Conservation (phyloP, 2,888 invertebrate genomes). For the Gymnosoma rotundatum region DNA sequence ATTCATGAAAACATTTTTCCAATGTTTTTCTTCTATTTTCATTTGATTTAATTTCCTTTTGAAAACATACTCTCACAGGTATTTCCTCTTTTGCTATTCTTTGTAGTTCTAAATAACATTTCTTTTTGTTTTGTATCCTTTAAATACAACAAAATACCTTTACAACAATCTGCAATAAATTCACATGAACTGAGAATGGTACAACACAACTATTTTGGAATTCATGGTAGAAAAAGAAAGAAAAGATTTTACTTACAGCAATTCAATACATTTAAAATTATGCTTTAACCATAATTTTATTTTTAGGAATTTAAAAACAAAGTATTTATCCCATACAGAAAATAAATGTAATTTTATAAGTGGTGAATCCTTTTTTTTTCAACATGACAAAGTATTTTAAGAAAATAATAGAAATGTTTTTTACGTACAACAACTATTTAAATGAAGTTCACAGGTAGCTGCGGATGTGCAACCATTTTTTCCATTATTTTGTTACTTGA, state of each 20-base stretch:
- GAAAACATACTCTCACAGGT: constrained; percentile 41
- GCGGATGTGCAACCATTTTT: too few species aligned
- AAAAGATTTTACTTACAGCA: background rate
- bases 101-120: constrained; percentile 16
- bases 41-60: constrained; percentile 27
- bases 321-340: background rate
- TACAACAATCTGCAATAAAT: constrained; percentile 4
- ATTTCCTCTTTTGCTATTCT: constrained; percentile 24
- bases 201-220: constrained; percentile 36
- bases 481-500: too few species aligned
- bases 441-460: too few species aligned
- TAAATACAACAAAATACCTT: constrained; percentile 1
- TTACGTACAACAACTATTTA: too few species aligned
- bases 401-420: too few species aligned
- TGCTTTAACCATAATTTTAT: too few species aligned
- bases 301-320: too few species aligned
- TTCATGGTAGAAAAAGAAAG: background rate
- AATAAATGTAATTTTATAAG: too few species aligned
- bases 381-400: too few species aligned
- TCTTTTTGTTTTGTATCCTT: constrained; percentile 19
- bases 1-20: constrained; percentile 61
- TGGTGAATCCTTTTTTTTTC: too few species aligned
- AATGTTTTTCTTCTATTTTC: constrained; percentile 25
- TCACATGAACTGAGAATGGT: constrained; percentile 23
- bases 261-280: background rate